phyloP scores from a whole-genome alignment of 2,113 vertebrate genomes.

The Alethe diademata region DNA sequence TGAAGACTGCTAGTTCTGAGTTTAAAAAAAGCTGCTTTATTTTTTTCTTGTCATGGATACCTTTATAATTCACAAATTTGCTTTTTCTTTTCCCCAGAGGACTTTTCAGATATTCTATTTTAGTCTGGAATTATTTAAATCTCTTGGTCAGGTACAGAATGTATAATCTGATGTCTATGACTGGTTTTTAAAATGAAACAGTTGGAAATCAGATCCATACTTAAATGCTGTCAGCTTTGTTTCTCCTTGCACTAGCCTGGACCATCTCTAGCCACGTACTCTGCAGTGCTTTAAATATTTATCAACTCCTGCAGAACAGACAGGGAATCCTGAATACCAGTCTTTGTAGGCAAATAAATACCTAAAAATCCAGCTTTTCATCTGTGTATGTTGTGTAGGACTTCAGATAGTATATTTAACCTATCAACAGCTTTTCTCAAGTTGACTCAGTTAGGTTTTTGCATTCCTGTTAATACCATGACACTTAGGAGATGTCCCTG shows the following conservation, averaged over 20 bases:
- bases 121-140: background rate
- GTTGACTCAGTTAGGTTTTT: background rate
- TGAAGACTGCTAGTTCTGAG: slow-evolving; percentile 51
- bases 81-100: background rate
- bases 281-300: slow-evolving; percentile 45
- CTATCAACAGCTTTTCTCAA: background rate
- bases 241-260: slow-evolving; percentile 20
- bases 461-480: background rate
- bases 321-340: background rate
- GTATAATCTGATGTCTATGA: background rate
- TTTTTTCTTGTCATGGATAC: background rate
- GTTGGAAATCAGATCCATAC: background rate
- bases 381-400: background rate
- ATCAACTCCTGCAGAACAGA: background rate
- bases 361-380: slow-evolving; percentile 10
- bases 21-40: slow-evolving; percentile 4
- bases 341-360: background rate
- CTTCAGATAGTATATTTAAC: background rate
- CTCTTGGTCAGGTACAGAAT: background rate
- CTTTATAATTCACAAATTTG: background rate
- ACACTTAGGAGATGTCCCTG: background rate
- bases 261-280: background rate
- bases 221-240: background rate
- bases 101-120: background rate
- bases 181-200: background rate